A percentile compares a stretch with the other conserved stretches of the same genome.
These are phyloP conservation scores for Myiagra hebetior DNA, from an alignment of 2,113 vertebrate species.

Conservation along the genomic window DNA sequence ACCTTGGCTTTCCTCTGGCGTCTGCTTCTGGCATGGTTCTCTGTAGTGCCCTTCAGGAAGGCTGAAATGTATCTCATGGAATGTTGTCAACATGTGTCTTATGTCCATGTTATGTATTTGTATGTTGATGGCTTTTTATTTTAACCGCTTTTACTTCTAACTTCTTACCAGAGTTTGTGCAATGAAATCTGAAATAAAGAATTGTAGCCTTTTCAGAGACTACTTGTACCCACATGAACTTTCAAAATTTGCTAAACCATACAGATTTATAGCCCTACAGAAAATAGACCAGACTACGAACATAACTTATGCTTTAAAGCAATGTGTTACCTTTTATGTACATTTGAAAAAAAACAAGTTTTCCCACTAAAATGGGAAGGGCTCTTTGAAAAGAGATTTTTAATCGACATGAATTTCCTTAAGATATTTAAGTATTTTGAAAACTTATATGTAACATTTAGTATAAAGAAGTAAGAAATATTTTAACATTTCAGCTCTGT, in stretches of 20 bases:
- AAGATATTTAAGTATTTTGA: neutral
- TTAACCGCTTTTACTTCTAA: neutral
- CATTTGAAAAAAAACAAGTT: neutral
- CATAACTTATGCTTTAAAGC: neutral
- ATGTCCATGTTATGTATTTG: neutral
- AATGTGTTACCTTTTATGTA: accelerated
- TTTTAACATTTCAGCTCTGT: accelerated
- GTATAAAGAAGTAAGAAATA: neutral
- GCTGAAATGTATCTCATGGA: neutral
- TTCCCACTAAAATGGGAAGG: neutral
- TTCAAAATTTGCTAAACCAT: neutral
- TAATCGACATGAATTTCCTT: neutral
- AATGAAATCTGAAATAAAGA: neutral
- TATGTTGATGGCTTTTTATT: neutral
- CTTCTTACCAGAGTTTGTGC: neutral
- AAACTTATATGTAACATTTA: neutral
- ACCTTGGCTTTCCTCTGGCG: neutral
- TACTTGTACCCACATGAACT: neutral
- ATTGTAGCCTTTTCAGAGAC: neutral
- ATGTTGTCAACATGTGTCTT: neutral
- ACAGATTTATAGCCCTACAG: neutral
- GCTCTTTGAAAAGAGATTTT: neutral
- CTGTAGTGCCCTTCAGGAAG: neutral
- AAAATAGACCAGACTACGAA: neutral
- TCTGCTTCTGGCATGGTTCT: neutral